These are phyloP conservation scores for Campylomormyrus tamandua DNA, from an alignment of 2,113 vertebrate genomes.

Conservation along the genomic window DNA sequence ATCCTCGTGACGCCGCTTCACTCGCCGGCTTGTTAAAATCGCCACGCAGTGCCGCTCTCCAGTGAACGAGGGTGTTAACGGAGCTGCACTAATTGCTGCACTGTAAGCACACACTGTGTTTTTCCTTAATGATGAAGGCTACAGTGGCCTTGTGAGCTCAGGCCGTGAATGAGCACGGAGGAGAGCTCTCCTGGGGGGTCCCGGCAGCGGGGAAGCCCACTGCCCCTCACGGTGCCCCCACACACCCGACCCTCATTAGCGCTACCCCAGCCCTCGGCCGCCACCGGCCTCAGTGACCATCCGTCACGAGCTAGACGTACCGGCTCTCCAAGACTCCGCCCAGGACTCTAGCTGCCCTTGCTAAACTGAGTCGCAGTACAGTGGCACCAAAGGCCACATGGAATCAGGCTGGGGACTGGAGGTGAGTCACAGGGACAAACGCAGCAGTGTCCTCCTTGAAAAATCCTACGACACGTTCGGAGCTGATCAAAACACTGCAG, in stretches of 20 bases:
- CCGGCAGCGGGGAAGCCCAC: not conserved
- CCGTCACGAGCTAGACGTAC: not conserved
- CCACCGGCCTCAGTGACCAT: not conserved
- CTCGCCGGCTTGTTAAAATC: not conserved
- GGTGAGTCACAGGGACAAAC: not conserved
- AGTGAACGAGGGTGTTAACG: not conserved
- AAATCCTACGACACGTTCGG: not conserved
- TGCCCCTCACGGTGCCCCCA: not conserved
- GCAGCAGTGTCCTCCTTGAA: not conserved
- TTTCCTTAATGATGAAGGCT: not conserved
- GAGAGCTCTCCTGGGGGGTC: not conserved
- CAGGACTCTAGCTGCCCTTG: too few relatives aligned
- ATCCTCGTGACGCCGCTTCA: not conserved
- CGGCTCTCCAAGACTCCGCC: too few relatives aligned
- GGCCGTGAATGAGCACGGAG: not conserved
- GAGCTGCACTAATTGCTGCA: not conserved
- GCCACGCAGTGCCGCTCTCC: not conserved
- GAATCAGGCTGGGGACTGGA: not conserved
- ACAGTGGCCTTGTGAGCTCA: not conserved
- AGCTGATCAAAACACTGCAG: not conserved
- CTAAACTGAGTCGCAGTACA: not conserved
- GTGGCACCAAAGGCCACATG: not conserved
- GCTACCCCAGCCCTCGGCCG: not conserved
- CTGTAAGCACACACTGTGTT: not conserved
- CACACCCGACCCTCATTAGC: not conserved